These are phyloP conservation scores for Borostomias antarcticus DNA, from an alignment of 2,797 vertebrate genomes.

Conservation along the genomic window DNA sequence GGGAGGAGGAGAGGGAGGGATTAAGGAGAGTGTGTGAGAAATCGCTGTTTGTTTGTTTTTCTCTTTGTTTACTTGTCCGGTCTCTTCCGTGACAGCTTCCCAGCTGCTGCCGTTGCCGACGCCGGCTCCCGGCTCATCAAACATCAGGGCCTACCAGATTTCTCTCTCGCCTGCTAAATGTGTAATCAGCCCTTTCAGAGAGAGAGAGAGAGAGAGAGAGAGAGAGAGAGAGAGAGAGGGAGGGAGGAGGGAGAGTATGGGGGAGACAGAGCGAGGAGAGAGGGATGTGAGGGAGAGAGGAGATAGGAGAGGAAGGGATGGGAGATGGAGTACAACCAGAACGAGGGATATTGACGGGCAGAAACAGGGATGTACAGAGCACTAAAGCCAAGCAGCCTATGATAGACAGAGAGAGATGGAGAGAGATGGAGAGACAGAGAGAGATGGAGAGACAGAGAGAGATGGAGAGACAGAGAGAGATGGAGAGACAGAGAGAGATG, in stretches of 20 bases:
- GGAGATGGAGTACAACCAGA: not conserved
- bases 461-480: too few species aligned
- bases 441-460: too few species aligned
- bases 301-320: not conserved
- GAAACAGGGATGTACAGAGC: too few species aligned
- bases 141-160: slow-evolving; percentile 68
- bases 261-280: not conserved
- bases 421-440: too few species aligned
- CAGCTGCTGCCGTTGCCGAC: slow-evolving; percentile 58
- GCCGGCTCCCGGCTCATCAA: slow-evolving; percentile 68
- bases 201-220: slow-evolving; percentile 9
- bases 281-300: not conserved
- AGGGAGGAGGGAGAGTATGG: not conserved
- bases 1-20: slow-evolving; percentile 6
- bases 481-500: too few species aligned
- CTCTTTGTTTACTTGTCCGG: slow-evolving; percentile 39
- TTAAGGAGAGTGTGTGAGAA: not conserved
- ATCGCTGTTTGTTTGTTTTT: not conserved
- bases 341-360: slow-evolving; percentile 1
- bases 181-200: slow-evolving; percentile 39
- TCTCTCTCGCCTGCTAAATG: slow-evolving; percentile 40
- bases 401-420: too few species aligned
- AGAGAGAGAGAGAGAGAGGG: slow-evolving; percentile 7
- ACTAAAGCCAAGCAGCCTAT: too few species aligned
- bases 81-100: slow-evolving; percentile 46